Base-by-base conservation (phyloP, 2,113 vertebrate species). In the Rafetus swinhoei region DNA sequence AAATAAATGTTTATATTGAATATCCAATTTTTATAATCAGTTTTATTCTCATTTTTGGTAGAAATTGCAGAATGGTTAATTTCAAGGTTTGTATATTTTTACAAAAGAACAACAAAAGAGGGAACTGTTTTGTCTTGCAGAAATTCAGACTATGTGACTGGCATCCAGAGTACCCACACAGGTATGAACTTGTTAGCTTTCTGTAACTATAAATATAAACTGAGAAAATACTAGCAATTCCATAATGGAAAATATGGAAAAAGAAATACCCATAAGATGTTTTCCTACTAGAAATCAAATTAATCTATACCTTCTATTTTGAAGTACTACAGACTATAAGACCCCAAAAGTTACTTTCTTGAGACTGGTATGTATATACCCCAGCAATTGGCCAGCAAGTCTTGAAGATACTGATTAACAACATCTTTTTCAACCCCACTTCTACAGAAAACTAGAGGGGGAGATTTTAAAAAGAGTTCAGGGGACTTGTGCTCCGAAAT, bases 291-390 rank as follows among this genome's bases (percentile, higher is more conserved):
- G 6, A 62, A 62, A 62, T 29, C 13, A 62, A 62, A 15, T 62
- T 29, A 62, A 62, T 62, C 13, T 62, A 62, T 15, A 29, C 27
- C 60, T 62, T 62, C 27, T 13, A 29, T 62, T 62, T 62, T 62
- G 60, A 62, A 62, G 27, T 29, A 29, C 15, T 62, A 62, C 60
- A 62, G 60, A 9, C 59, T 79, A 9, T 4, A 18, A 50, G 15
- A n/a, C 15, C 25, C 39, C 35, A 54, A 21, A 82, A 79, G 32
- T 62, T 1, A 22, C 19, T 5, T 2, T 14, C 18, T 29, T 72
- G 52, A 52, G 65, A 56, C 35, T 39, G 35, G 22, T 0, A 5
- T 52, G 77, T 8, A 1, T 52, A 1, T 3, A 77, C 3, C 55
- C 74, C n/a, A 52, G 5, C 13, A 14, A 55, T 7, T 79, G 79